phyloP scores from a whole-genome alignment of 2,888 invertebrate genomes.

The Monopis laevigella region DNA sequence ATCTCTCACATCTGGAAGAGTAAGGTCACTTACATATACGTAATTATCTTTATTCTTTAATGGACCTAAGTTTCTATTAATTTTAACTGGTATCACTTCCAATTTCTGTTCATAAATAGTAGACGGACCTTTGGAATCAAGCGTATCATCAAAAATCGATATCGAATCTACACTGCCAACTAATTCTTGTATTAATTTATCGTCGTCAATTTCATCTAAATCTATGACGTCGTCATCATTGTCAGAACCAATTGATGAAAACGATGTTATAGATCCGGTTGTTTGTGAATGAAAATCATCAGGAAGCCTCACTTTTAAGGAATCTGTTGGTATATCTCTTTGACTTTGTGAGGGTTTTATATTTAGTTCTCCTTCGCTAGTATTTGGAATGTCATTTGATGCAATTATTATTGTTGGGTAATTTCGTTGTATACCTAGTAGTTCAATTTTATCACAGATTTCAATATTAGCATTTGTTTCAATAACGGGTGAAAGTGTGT shows the following conservation, averaged over 20 bases:
- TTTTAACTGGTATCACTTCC: constrained; percentile 54
- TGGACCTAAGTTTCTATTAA: constrained; percentile 35
- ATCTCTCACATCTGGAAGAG: constrained; percentile 41
- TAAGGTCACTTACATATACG: constrained; percentile 45
- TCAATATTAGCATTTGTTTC: constrained; percentile 14
- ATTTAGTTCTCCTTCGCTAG: constrained; percentile 67
- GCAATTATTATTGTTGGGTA: constrained; percentile 62
- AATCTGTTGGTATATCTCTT: constrained; percentile 38
- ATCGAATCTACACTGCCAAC: constrained; percentile 56
- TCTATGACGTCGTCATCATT: constrained; percentile 40
- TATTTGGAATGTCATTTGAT: constrained; percentile 47
- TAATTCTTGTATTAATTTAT: constrained; percentile 50
- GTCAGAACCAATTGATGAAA: constrained; percentile 48
- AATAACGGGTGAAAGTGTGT: constrained; percentile 30
- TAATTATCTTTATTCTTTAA: constrained; percentile 45
- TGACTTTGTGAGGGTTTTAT: constrained; percentile 66
- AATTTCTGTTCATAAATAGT: constrained; percentile 45
- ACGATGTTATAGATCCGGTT: constrained; percentile 40
- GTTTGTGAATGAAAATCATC: constrained; percentile 49
- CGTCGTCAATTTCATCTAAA: constrained; percentile 44
- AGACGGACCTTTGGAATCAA: constrained; percentile 56
- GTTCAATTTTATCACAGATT: constrained; percentile 14
- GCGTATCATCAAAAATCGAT: constrained; percentile 36
- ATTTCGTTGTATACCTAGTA: constrained; percentile 37
- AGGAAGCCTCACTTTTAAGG: constrained; percentile 54